These are phyloP conservation scores for Haliaeetus leucogaster DNA, from an alignment of 2,113 vertebrate species.

Conservation along the genomic window DNA sequence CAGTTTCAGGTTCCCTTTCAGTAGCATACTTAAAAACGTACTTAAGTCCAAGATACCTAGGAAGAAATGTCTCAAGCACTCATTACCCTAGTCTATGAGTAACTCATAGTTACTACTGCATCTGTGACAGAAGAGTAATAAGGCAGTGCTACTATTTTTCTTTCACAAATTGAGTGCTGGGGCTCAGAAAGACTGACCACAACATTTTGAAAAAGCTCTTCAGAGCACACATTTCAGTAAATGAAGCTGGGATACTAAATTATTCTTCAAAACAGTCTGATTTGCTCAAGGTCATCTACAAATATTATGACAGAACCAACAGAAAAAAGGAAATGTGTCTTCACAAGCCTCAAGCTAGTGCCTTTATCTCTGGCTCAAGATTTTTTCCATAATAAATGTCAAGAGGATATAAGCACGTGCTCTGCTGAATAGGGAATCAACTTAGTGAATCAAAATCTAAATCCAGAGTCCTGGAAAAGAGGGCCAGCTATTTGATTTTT, in stretches of 20 bases:
- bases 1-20: not conserved
- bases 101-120: not conserved
- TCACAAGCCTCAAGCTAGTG: not conserved
- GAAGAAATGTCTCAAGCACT: not conserved
- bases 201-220: not conserved
- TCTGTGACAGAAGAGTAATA: not conserved
- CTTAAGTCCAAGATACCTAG: not conserved
- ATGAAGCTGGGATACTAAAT: not conserved
- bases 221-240: not conserved
- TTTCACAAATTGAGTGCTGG: not conserved
- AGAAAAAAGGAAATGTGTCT: not conserved
- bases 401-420: not conserved
- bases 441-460: not conserved
- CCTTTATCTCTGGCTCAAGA: not conserved
- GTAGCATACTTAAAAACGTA: not conserved
- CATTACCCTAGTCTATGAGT: not conserved
- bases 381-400: not conserved
- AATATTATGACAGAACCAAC: not conserved
- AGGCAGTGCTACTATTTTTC: not conserved
- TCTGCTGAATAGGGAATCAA: not conserved
- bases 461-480: not conserved
- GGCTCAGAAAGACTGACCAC: not conserved
- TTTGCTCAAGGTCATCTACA: not conserved
- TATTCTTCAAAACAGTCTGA: not conserved
- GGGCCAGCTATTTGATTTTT: not conserved